A percentile compares a stretch with the other conserved stretches of the same genome.
Evolutionary conservation across 2,888 invertebrate genomes (phyloP).

Genomic region (Drosophila colorata): DNA sequence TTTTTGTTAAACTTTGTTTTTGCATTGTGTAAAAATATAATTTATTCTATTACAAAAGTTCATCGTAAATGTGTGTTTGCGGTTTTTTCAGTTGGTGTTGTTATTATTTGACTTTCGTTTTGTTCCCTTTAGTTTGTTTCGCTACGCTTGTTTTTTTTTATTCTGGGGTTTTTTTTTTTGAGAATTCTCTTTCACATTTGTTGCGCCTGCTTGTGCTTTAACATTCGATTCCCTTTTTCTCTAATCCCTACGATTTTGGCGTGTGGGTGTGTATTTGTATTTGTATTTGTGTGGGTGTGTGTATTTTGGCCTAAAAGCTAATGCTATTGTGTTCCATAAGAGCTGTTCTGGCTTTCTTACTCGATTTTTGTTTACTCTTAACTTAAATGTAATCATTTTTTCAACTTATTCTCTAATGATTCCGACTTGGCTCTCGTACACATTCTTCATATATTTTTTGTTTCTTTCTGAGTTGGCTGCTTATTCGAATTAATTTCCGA

Average conservation of each 20-base stretch:
- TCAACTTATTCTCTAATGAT: slow-evolving; percentile 48
- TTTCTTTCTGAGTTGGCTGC: slow-evolving; percentile 22
- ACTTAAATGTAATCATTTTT: slow-evolving; percentile 49
- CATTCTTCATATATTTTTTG: slow-evolving; percentile 19
- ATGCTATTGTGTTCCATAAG: slow-evolving; percentile 34
- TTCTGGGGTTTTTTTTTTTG: slow-evolving; percentile 27
- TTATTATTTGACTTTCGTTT: slow-evolving; percentile 54
- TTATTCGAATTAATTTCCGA: slow-evolving; percentile 59
- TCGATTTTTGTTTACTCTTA: slow-evolving; percentile 40
- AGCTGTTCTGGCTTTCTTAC: slow-evolving; percentile 29
- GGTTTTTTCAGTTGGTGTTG: slow-evolving; percentile 13
- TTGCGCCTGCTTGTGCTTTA: slow-evolving; percentile 66
- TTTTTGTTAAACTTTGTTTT: slow-evolving; percentile 31
- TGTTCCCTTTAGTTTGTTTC: slow-evolving; percentile 67
- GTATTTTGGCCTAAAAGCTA: slow-evolving; percentile 51
- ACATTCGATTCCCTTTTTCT: slow-evolving; percentile 69
- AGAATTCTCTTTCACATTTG: slow-evolving; percentile 42
- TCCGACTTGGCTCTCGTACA: slow-evolving; percentile 64
- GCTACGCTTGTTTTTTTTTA: slow-evolving; percentile 49
- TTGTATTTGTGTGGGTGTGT: slow-evolving; percentile 33
- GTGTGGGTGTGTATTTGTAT: slow-evolving; percentile 36
- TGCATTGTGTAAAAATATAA: slow-evolving; percentile 59
- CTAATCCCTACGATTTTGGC: slow-evolving; percentile 35
- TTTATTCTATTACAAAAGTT: slow-evolving; percentile 62
- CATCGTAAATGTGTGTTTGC: slow-evolving; percentile 54